Evolutionary conservation across 2,797 vertebrate genomes (phyloP), one percentile per base, ranked within the genome.

Genomic region (Girardinus metallicus): DNA sequence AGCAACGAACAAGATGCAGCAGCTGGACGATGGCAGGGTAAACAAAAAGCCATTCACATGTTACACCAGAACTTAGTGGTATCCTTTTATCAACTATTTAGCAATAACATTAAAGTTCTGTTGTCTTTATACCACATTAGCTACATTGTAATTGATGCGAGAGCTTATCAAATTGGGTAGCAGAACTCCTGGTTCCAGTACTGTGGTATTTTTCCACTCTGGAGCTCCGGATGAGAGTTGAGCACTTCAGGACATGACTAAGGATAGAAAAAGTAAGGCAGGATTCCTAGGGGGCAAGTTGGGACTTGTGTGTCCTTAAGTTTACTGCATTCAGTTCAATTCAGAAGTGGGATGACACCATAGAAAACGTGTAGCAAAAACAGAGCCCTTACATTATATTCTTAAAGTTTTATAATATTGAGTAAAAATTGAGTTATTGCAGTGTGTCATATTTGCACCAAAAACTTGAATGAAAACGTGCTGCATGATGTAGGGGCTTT

Each of bases 11-110:
- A 91, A 83, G 76, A 96, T 96, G 95, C 93, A 96, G 83, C 93
- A 87, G 16, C 91, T 96, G 85, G 86, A 90, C 16, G 93, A 94
- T 23, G 92, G 92, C 0, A 95, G 94, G 94, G 95, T 96, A 91
- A 87, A 49, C 49, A 23, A 43, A 43, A 66, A 66, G 15, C 16
- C 1, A 23, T 60, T 1, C 5, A 49, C 46, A 13, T 71, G 3
- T 21, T 76, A 5, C 8, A 73, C 26, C 31, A n/a, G 5, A 1
- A 1, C 4, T 46, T 0, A 0, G 18, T 23, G 2, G 18, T 73
- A 29, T 43, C 29, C 31, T 10, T 55, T 55, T 21, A 49, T 6
- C 47, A 49, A 49, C 49, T 51, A 76, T 73, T 60, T 55, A 1
- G 57, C 15, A 41, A 26, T 26, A n/a, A 2, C 34, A 21, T 21